Conservation (phyloP, 2,113 vertebrate species). For the Heterochromis multidens region DNA sequence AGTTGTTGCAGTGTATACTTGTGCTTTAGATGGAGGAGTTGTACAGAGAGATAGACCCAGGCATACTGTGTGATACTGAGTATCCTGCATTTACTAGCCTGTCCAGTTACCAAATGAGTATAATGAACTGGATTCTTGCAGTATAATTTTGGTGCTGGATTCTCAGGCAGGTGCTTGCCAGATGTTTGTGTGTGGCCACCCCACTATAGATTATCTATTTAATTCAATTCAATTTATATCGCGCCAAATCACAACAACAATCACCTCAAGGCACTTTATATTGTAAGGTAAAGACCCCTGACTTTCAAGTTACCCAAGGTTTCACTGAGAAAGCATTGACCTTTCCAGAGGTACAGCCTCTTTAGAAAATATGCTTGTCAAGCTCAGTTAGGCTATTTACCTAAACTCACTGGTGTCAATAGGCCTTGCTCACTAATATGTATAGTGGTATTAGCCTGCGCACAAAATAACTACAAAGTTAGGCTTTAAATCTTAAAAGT, state of each 20-base stretch:
- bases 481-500: not conserved
- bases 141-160: not conserved
- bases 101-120: not conserved
- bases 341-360: not conserved
- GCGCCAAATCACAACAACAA: too few relatives aligned
- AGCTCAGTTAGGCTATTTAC: accelerated
- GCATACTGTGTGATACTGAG: too few relatives aligned
- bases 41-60: too few relatives aligned
- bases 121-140: not conserved
- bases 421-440: not conserved
- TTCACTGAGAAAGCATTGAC: not conserved
- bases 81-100: too few relatives aligned
- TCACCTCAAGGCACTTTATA: too few relatives aligned
- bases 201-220: too few relatives aligned
- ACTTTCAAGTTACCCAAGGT: accelerated
- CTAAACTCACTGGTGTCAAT: too few relatives aligned
- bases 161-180: accelerated
- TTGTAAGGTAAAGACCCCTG: too few relatives aligned
- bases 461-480: accelerated
- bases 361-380: not conserved
- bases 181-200: not conserved
- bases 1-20: too few relatives aligned
- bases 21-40: too few relatives aligned
- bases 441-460: not conserved
- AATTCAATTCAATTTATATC: too few relatives aligned